Conservation (phyloP, 2,113 vertebrate genomes). For the Hypomesus transpacificus region DNA sequence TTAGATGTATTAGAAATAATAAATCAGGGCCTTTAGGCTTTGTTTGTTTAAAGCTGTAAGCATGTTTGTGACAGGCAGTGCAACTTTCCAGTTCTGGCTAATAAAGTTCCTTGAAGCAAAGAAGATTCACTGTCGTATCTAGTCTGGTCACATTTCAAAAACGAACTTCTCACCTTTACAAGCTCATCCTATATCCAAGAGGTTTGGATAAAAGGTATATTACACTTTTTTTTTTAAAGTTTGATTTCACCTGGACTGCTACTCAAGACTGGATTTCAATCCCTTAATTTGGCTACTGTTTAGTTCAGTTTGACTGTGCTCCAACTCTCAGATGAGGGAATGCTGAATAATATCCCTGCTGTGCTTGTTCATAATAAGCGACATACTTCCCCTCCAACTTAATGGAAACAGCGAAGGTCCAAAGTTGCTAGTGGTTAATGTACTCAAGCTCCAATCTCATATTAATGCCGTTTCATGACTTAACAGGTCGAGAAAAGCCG, state of each 20-base stretch:
- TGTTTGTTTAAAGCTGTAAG: background rate
- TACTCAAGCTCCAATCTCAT: background rate
- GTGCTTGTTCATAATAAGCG: too few species aligned
- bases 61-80: slow-evolving; percentile 1
- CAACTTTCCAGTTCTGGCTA: slow-evolving; percentile 21
- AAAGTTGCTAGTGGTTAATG: too few species aligned
- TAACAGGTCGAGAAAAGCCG: background rate
- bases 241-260: background rate
- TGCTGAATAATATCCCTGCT: too few species aligned
- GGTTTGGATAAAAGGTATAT: slow-evolving; percentile 18
- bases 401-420: too few species aligned
- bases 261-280: background rate
- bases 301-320: background rate
- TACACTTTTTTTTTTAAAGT: background rate
- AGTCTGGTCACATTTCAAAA: slow-evolving; percentile 41
- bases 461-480: background rate
- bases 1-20: too few species aligned
- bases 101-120: slow-evolving; percentile 17
- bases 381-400: too few species aligned
- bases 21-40: background rate
- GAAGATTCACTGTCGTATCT: slow-evolving; percentile 31
- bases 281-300: background rate
- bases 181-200: slow-evolving; percentile 15
- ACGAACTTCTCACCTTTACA: slow-evolving; percentile 38
- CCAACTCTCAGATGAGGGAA: too few species aligned